Percentiles rank a stretch among this genome's conserved stretches.
Evolutionary conservation across 2,888 invertebrate species (phyloP).

Genomic region (Parascotia fuliginaria): DNA sequence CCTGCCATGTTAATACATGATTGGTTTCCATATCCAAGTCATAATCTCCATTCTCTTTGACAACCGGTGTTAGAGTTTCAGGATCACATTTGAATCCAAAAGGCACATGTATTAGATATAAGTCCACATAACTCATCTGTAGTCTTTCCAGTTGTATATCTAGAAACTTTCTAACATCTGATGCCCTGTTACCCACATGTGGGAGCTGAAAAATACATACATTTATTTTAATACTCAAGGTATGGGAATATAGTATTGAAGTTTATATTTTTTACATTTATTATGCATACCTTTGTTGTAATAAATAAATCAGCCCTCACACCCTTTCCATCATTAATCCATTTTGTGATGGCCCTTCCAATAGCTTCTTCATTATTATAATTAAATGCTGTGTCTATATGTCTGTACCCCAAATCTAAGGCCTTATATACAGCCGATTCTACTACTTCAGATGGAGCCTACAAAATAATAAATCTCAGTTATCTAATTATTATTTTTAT

Average conservation of each 20-base stretch:
- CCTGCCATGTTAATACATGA: slow-evolving; percentile 90
- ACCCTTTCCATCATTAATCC: slow-evolving; percentile 87
- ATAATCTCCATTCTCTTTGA: slow-evolving; percentile 86
- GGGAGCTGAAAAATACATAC: slow-evolving; percentile 84
- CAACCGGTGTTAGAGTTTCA: slow-evolving; percentile 81
- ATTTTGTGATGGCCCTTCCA: slow-evolving; percentile 88
- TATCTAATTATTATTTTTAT: neutral
- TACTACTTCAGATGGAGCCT: slow-evolving; percentile 88
- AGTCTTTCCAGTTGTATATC: slow-evolving; percentile 87
- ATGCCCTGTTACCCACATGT: slow-evolving; percentile 88
- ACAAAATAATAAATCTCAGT: slow-evolving; percentile 7
- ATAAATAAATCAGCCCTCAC: slow-evolving; percentile 90
- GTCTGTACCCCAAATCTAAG: slow-evolving; percentile 89
- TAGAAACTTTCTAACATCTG: slow-evolving; percentile 88
- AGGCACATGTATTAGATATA: slow-evolving; percentile 92
- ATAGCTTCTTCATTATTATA: slow-evolving; percentile 92
- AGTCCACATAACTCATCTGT: slow-evolving; percentile 89
- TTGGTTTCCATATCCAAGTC: slow-evolving; percentile 87
- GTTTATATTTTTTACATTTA: no score
- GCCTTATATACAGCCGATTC: slow-evolving; percentile 88
- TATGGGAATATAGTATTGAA: no score
- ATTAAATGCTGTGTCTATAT: slow-evolving; percentile 92
- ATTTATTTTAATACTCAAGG: no score
- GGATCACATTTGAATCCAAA: slow-evolving; percentile 87
- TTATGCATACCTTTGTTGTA: slow-evolving; percentile 89